phyloP scores from a whole-genome alignment of 2,797 vertebrate genomes.

The Selene dorsalis region DNA sequence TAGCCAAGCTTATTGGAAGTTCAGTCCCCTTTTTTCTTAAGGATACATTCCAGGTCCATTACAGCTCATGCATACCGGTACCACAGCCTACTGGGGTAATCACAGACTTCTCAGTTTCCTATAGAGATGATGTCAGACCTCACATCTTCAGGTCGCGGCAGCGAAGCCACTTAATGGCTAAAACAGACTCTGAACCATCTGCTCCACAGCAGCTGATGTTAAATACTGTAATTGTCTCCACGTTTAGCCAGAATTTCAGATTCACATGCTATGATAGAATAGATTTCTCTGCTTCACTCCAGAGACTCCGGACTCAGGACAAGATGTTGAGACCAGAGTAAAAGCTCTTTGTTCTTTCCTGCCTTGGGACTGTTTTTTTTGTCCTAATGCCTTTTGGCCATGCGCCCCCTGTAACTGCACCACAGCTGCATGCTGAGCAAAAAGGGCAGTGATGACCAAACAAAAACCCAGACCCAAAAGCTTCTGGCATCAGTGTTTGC shows the following conservation, averaged over 20 bases:
- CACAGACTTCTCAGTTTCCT: conserved; percentile 53
- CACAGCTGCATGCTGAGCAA: conserved; percentile 57
- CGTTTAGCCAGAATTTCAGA: conserved; percentile 33
- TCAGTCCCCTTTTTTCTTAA: conserved; percentile 18
- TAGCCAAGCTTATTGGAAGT: conserved; percentile 1
- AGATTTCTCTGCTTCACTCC: conserved; percentile 26
- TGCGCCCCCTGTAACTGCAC: conserved; percentile 29
- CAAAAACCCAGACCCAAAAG: conserved; percentile 29
- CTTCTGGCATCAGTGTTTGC: conserved; percentile 40
- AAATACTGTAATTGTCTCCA: conserved; percentile 20
- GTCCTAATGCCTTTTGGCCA: conserved; percentile 50
- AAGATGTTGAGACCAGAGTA: conserved; percentile 46
- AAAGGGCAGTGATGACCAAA: conserved; percentile 42
- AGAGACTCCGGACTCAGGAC: conserved; percentile 39
- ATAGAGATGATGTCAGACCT: conserved; percentile 67
- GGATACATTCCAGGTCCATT: conserved; percentile 38
- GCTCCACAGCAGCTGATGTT: conserved; percentile 54
- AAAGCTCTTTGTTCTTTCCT: conserved; percentile 67
- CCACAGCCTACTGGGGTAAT: conserved; percentile 36
- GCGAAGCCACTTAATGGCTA: conserved; percentile 55
- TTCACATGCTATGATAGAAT: conserved; percentile 30
- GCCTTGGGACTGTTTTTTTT: conserved; percentile 13
- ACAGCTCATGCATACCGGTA: conserved; percentile 26
- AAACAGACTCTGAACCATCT: conserved; percentile 69
- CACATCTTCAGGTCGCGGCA: conserved; percentile 46